Percentiles rank a stretch among this genome's conserved stretches.
These are phyloP conservation scores for Sturnira hondurensis DNA, from an alignment of 2,113 vertebrate species.

Conservation along the genomic window DNA sequence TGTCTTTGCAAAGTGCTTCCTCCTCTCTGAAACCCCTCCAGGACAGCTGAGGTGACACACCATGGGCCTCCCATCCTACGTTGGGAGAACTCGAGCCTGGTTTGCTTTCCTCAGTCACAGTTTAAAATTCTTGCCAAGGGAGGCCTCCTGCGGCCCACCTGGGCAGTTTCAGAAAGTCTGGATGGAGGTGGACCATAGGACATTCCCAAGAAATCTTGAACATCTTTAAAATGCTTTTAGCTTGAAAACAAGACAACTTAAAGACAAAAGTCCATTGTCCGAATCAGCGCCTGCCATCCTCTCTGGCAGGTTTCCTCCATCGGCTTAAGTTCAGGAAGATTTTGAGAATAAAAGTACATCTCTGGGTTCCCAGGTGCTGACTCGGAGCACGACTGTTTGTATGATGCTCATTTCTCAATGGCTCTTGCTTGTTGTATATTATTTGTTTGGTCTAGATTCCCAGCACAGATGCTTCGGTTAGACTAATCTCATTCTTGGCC, in stretches of 20 bases:
- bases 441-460: conserved; percentile 26
- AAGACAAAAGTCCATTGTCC: not conserved
- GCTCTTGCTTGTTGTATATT: not conserved
- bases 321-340: not conserved
- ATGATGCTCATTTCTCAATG: not conserved
- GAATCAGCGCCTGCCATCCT: not conserved
- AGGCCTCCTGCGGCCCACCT: no score
- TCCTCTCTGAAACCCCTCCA: not conserved
- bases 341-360: not conserved
- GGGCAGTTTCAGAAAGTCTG: not conserved
- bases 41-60: not conserved
- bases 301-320: not conserved
- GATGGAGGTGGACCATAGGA: no score
- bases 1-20: not conserved
- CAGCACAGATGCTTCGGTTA: not conserved
- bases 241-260: not conserved
- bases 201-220: not conserved
- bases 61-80: not conserved
- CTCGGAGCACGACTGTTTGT: not conserved
- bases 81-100: not conserved
- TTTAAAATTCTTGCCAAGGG: not conserved
- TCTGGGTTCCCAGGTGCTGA: not conserved
- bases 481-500: not conserved
- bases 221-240: not conserved
- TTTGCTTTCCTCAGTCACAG: not conserved